Evolutionary conservation across 92 coral and sea anemone genomes (phyloP).

Genomic region (Meandrina meandrites): DNA sequence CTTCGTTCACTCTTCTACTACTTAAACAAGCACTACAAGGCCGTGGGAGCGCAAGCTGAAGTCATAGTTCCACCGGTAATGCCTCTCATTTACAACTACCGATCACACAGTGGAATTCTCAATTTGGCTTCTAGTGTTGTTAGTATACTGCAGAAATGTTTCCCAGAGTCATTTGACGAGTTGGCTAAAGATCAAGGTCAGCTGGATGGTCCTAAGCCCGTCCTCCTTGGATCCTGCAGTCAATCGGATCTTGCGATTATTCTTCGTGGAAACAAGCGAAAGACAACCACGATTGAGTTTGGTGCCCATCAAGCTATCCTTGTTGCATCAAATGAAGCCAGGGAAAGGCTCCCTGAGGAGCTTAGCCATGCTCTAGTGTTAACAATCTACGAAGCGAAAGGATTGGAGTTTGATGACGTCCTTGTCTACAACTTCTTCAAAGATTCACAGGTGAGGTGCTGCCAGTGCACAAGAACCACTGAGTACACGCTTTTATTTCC

Average conservation of each 20-base stretch:
- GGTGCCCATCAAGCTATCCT: constrained; percentile 90
- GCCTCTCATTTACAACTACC: constrained; percentile 84
- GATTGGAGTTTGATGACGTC: constrained; percentile 89
- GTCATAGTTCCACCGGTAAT: constrained; percentile 65
- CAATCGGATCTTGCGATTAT: constrained; percentile 80
- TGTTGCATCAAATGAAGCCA: constrained; percentile 82
- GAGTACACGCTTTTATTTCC: too few relatives aligned
- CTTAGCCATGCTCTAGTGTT: constrained; percentile 78
- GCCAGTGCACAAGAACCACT: background rate
- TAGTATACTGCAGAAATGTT: constrained; percentile 63
- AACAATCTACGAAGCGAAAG: constrained; percentile 88
- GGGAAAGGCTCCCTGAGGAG: constrained; percentile 82
- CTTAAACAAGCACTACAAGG: constrained; percentile 32
- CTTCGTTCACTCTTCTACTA: constrained; percentile 57
- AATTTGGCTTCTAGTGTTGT: constrained; percentile 79
- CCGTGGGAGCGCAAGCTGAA: constrained; percentile 37
- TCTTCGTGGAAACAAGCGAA: constrained; percentile 73
- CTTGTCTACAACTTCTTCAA: constrained; percentile 86
- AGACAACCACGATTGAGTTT: constrained; percentile 81
- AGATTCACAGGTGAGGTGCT: constrained; percentile 72
- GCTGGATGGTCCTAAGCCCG: constrained; percentile 87
- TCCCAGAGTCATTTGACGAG: constrained; percentile 86
- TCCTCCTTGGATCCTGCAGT: constrained; percentile 79
- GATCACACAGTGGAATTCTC: constrained; percentile 86
- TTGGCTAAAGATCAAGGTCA: constrained; percentile 76